Base-by-base conservation (phyloP, 2,888 invertebrate genomes). In the Tubiluchus corallicola region DNA sequence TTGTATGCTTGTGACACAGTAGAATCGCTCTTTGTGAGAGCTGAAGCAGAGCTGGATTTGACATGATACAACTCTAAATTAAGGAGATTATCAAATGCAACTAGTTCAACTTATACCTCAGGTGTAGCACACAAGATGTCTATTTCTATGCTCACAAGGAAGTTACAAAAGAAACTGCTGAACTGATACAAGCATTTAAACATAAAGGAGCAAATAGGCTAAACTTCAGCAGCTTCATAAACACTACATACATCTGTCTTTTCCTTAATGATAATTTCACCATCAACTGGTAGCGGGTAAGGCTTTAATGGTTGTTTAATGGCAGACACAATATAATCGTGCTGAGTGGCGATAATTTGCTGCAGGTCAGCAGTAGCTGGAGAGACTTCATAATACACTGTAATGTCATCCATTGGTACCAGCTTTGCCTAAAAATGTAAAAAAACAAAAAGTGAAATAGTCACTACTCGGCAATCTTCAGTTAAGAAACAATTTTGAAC, bases 381-480 rank as follows among this genome's bases (percentile, higher is more conserved):
- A 52, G 47, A 73, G 1, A 79, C 72, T 19, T 72, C 67, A 58
- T 80, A 85, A 63, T 75, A 85, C 9, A 87, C 79, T 38, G 75
- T 72, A 3, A 92, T 84, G 49, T 79, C 77, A 66, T 96, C 92
- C 1, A 85, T 80, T 0, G 92, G 92, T 17, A 88, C 79, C 21
- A 94, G 70, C 55, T 81, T 79, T 0, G 83, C 90, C 67, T 64
- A n/a, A 29, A 29, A 29, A 9, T 29, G 29, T 29, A 9, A n/a
- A 29, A 29, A 29, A 29, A 29, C 29, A 52, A 18, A 52, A 48
- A 4, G 17, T 29, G 38, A 40, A 40, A 38, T 13, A 21, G 38
- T n/a, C 4, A n/a, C 16, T 4, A 38, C 19, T 20, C 9, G 4
- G 5, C 13, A 21, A 13, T 21, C 2, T 21, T 13, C 4, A 46